Percentiles rank a stretch among this genome's conserved stretches.
These are phyloP conservation scores for Melanotaenia maccullochi DNA, from an alignment of 2,797 vertebrate genomes.

Conservation along the genomic window DNA sequence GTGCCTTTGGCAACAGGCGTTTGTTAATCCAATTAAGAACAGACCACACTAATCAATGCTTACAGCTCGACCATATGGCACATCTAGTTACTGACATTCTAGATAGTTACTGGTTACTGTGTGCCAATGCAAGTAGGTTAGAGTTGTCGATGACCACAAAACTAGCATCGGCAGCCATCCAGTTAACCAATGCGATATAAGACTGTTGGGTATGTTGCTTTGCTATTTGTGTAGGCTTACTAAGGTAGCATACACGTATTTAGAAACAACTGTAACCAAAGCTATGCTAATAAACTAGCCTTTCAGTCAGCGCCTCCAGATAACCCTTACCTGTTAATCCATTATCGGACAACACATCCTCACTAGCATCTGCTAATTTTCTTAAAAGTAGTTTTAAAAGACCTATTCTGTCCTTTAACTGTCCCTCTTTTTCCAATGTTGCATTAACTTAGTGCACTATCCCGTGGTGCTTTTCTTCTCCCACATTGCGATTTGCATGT, in stretches of 20 bases:
- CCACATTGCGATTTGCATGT: neutral
- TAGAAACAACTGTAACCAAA: too few relatives aligned
- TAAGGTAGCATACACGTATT: neutral
- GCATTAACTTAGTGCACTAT: neutral
- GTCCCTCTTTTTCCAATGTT: neutral
- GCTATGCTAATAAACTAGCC: neutral
- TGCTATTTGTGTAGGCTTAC: neutral
- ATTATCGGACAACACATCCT: conserved; percentile 24
- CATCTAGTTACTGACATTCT: conserved; percentile 42
- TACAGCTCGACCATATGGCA: conserved; percentile 76
- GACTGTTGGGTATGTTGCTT: neutral
- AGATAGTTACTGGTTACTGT: conserved; percentile 21
- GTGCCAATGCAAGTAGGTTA: conserved; percentile 34
- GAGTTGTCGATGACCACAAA: neutral
- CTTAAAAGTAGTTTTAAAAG: neutral
- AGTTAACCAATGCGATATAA: neutral
- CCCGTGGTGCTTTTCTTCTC: neutral
- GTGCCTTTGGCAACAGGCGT: conserved; percentile 52
- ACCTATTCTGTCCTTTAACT: neutral
- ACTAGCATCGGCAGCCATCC: neutral
- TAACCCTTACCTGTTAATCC: fast-evolving
- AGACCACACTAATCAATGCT: conserved; percentile 72
- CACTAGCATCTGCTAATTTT: fast-evolving
- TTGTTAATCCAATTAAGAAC: conserved; percentile 74
- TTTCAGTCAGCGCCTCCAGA: neutral